These are phyloP conservation scores for Andrena minutula DNA, from an alignment of 2,888 invertebrate species.

Conservation along the genomic window DNA sequence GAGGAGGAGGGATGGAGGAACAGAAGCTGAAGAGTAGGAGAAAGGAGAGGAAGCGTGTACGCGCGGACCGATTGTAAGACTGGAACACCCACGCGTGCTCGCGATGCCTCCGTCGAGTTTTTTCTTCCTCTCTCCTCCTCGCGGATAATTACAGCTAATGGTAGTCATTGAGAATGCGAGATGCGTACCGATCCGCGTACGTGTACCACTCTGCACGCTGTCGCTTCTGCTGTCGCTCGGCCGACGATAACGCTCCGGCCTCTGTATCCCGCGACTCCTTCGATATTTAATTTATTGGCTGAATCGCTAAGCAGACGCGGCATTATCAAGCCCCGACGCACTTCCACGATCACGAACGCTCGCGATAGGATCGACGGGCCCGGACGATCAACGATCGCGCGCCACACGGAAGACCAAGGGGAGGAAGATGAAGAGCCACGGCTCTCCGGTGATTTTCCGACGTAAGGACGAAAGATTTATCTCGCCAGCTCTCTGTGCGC, in stretches of 20 bases:
- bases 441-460: slow-evolving; percentile 47
- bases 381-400: slow-evolving; percentile 31
- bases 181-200: slow-evolving; percentile 56
- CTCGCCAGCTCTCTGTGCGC: not conserved
- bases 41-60: slow-evolving; percentile 42
- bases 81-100: slow-evolving; percentile 82
- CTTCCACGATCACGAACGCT: slow-evolving; percentile 43
- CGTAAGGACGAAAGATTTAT: slow-evolving; percentile 40
- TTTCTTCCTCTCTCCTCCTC: slow-evolving; percentile 38
- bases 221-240: not conserved
- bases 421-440: slow-evolving; percentile 51
- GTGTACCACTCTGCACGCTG: slow-evolving; percentile 10
- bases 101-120: slow-evolving; percentile 58
- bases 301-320: slow-evolving; percentile 74
- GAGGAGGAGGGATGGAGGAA: slow-evolving; percentile 8
- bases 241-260: slow-evolving; percentile 30
- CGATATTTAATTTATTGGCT: slow-evolving; percentile 79
- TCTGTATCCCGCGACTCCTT: slow-evolving; percentile 13
- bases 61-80: slow-evolving; percentile 60
- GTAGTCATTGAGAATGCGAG: slow-evolving; percentile 75
- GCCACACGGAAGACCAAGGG: slow-evolving; percentile 43
- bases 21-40: slow-evolving; percentile 16
- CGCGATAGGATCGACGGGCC: slow-evolving; percentile 46
- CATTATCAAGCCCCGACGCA: slow-evolving; percentile 67
- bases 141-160: slow-evolving; percentile 82